phyloP scores from a whole-genome alignment of 2,888 invertebrate species.

The Sceliomorpha sp. region DNA sequence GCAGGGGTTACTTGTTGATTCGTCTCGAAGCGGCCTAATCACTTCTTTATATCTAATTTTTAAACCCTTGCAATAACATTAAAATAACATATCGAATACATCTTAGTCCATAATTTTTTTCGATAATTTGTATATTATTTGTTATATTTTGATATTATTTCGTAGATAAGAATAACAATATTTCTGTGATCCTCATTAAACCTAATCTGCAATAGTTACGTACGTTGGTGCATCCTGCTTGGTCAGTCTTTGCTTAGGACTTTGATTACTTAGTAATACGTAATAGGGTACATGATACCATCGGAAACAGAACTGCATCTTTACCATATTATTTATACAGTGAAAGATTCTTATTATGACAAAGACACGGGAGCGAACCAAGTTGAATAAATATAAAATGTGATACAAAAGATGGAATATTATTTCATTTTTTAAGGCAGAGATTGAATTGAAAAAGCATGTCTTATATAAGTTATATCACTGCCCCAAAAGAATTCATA shows the following conservation, averaged over 20 bases:
- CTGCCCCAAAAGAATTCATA: conserved; percentile 45
- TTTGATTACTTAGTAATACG: conserved; percentile 38
- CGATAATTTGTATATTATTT: conserved; percentile 50
- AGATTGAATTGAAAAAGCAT: conserved; percentile 39
- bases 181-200: no score
- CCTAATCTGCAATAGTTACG: conserved; percentile 70
- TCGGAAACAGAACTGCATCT: no score
- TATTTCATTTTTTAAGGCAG: conserved; percentile 35
- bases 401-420: conserved; percentile 2
- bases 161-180: no score
- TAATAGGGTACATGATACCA: conserved; percentile 18
- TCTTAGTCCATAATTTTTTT: no score
- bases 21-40: conserved; percentile 47
- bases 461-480: conserved; percentile 2
- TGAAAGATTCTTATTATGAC: no score
- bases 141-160: no score
- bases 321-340: no score
- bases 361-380: no score
- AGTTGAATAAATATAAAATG: no score
- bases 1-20: conserved; percentile 73
- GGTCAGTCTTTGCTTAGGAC: conserved; percentile 80
- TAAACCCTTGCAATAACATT: no score
- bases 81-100: no score
- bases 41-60: no score
- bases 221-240: conserved; percentile 68